Evolutionary conservation across 2,113 vertebrate species (phyloP).

Genomic region (Centropristis striata): DNA sequence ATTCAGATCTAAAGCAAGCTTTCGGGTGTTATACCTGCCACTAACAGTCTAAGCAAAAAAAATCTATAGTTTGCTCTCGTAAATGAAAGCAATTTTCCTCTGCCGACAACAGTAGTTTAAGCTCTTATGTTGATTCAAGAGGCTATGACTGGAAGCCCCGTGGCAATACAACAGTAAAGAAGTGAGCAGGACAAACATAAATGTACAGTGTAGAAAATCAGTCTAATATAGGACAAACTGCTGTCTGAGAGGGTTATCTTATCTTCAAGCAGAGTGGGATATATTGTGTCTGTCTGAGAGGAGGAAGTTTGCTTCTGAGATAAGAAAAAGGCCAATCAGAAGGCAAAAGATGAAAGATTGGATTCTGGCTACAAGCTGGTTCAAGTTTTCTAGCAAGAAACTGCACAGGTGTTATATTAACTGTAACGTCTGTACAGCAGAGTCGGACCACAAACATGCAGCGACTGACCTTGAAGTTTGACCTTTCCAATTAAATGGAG

Average conservation of each 20-base stretch:
- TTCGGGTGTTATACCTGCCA: slow-evolving; percentile 61
- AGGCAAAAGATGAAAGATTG: slow-evolving; percentile 45
- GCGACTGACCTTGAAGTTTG: slow-evolving; percentile 59
- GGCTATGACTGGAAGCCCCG: slow-evolving; percentile 61
- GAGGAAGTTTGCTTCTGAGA: slow-evolving; percentile 44
- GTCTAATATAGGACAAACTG: slow-evolving; percentile 57
- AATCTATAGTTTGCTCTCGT: slow-evolving; percentile 76
- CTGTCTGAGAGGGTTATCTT: slow-evolving; percentile 45
- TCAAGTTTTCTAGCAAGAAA: slow-evolving; percentile 42
- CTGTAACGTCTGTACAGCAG: slow-evolving; percentile 7
- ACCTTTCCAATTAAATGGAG: slow-evolving; percentile 41
- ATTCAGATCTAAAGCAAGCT: slow-evolving; percentile 61
- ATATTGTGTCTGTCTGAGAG: slow-evolving; percentile 55
- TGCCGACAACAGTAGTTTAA: slow-evolving; percentile 59
- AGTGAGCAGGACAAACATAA: slow-evolving; percentile 61
- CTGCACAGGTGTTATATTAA: slow-evolving; percentile 51
- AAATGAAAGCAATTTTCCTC: slow-evolving; percentile 81
- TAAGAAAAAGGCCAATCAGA: slow-evolving; percentile 61
- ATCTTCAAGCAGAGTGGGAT: slow-evolving; percentile 56
- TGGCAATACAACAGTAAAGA: slow-evolving; percentile 51
- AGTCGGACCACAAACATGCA: slow-evolving; percentile 19
- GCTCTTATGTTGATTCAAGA: slow-evolving; percentile 79
- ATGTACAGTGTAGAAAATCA: slow-evolving; percentile 65
- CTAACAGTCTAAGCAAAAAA: slow-evolving; percentile 63
- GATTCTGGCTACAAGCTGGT: slow-evolving; percentile 36